Conservation (phyloP, 2,888 invertebrate species). For the Colletes collaris region DNA sequence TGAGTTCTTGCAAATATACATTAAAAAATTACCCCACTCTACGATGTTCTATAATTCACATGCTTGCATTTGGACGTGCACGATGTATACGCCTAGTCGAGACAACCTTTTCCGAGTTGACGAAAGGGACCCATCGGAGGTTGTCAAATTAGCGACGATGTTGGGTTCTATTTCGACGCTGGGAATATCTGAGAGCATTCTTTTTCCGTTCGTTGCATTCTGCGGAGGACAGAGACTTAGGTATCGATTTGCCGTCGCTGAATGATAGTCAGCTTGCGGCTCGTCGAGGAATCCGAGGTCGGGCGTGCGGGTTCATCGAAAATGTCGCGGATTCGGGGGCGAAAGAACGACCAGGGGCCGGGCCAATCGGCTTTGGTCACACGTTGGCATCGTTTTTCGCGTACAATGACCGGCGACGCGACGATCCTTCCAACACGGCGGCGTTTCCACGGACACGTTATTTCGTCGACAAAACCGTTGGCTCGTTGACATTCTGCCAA, state of each 20-base stretch:
- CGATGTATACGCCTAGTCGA: no score
- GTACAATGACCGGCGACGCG: constrained; percentile 38
- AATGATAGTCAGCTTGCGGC: constrained; percentile 17
- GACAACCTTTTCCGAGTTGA: no score
- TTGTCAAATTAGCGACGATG: no score
- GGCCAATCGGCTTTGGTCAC: constrained; percentile 45
- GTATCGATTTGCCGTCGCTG: constrained; percentile 1
- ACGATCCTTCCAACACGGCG: constrained; percentile 52
- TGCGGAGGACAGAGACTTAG: no score
- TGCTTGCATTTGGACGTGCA: no score
- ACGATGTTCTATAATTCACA: no score
- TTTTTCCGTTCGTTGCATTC: no score
- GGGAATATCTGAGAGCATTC: no score
- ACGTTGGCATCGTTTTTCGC: constrained; percentile 56
- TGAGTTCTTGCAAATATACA: no score
- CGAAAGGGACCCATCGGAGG: no score
- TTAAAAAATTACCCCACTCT: no score
- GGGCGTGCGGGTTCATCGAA: constrained; percentile 41
- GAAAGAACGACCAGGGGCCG: constrained; percentile 14
- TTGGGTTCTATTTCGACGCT: no score
- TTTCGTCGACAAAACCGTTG: constrained; percentile 60
- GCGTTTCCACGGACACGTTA: constrained; percentile 61
- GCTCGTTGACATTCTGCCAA: constrained; percentile 68
- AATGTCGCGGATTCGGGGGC: constrained; percentile 34
- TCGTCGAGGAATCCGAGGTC: constrained; percentile 23